Conservation (phyloP, 2,888 invertebrate species). For the Mesodorylaimus sp. region DNA sequence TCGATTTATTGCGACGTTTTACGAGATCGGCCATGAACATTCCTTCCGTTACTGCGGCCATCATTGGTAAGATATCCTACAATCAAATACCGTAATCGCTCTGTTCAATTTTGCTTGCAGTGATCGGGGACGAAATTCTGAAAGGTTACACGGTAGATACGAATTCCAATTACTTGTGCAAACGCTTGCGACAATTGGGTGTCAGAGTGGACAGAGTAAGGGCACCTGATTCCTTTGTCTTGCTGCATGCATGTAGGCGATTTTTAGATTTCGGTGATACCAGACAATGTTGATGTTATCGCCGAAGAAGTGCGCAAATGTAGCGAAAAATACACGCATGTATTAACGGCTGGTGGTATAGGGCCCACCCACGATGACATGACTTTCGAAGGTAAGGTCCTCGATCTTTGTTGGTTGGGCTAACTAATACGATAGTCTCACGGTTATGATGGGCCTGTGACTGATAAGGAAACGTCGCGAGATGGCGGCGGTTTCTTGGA, state of each 20-base stretch:
- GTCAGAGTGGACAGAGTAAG: constrained; percentile 42
- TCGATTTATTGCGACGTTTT: no score
- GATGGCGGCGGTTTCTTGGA: background rate
- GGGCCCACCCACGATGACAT: constrained; percentile 60
- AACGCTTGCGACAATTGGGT: constrained; percentile 44
- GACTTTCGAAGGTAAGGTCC: constrained; percentile 45
- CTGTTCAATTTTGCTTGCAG: no score
- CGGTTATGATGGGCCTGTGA: no score
- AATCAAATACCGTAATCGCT: no score
- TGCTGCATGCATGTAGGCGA: background rate
- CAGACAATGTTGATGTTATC: constrained; percentile 46
- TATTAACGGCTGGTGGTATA: constrained; percentile 55
- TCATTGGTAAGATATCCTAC: no score
- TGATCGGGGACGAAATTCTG: constrained; percentile 58
- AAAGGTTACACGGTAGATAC: constrained; percentile 51
- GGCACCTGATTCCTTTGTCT: background rate
- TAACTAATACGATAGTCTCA: background rate
- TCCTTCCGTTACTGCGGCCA: no score
- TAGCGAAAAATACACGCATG: constrained; percentile 44
- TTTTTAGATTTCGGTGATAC: constrained; percentile 44
- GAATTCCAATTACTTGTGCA: constrained; percentile 47
- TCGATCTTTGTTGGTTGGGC: background rate
- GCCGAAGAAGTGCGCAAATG: constrained; percentile 45
- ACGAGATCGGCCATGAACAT: no score
- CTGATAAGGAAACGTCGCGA: background rate